Percentiles rank a stretch among this genome's conserved stretches.
Conservation (phyloP, 1,140 invertebrate species). For the Araneus ventricosus region DNA sequence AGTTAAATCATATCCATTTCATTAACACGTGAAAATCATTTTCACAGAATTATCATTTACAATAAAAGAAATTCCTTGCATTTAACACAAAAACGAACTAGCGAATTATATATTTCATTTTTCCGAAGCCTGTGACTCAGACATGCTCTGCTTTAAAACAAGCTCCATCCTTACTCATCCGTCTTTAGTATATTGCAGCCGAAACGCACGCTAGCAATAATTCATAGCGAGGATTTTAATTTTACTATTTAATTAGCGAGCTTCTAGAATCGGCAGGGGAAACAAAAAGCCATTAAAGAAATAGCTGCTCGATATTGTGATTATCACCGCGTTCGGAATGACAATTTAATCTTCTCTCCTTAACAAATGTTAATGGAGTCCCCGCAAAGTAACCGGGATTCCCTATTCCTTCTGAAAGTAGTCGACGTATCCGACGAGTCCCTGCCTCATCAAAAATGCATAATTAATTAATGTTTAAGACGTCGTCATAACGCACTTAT, state of each 20-base stretch:
- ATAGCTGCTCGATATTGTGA: not conserved
- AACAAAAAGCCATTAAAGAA: constrained; percentile 58
- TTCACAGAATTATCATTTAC: no score
- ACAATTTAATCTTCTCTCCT: constrained; percentile 40
- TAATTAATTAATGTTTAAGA: constrained; percentile 72
- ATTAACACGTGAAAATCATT: no score
- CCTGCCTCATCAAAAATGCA: constrained; percentile 63
- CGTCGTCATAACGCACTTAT: constrained; percentile 51
- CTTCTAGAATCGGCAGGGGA: not conserved
- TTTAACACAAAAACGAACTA: no score
- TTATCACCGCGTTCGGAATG: constrained; percentile 28
- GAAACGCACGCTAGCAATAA: not conserved
- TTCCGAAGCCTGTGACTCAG: no score
- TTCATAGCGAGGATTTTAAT: not conserved
- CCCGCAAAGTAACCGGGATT: not conserved
- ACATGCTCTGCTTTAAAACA: no score
- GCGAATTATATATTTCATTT: no score
- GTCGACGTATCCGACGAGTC: constrained; percentile 12
- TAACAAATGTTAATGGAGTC: constrained; percentile 31
- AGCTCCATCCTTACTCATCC: no score
- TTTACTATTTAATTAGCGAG: constrained; percentile 5
- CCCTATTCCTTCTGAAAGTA: constrained; percentile 37
- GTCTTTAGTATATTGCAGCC: not conserved
- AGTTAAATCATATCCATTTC: no score
- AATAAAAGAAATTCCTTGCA: no score